These are phyloP conservation scores for Watsonalla cultraria DNA, from an alignment of 2,888 invertebrate species.

Conservation along the genomic window DNA sequence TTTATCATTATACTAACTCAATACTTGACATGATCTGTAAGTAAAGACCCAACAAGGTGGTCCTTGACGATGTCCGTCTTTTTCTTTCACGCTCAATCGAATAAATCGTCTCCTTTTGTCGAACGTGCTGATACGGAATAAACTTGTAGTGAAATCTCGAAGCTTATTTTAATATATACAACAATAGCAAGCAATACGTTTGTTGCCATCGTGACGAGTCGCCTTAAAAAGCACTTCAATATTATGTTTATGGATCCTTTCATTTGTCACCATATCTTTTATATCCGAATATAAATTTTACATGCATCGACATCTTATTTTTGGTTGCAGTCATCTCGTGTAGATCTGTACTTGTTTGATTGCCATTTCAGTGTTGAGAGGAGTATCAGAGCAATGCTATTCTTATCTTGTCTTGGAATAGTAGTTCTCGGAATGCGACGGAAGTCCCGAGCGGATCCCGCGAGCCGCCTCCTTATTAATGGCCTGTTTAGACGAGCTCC, in stretches of 20 bases:
- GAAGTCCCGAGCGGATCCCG: slow-evolving; percentile 66
- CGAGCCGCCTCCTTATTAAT: slow-evolving; percentile 75
- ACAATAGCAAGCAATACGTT: no score
- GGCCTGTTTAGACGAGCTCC: slow-evolving; percentile 74
- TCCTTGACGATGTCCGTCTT: slow-evolving; percentile 38
- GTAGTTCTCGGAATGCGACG: slow-evolving; percentile 70
- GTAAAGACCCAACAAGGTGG: slow-evolving; percentile 75
- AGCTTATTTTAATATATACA: slow-evolving; percentile 25
- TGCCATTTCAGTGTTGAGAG: slow-evolving; percentile 47
- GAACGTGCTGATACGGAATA: slow-evolving; percentile 53
- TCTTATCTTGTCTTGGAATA: slow-evolving; percentile 68
- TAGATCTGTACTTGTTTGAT: slow-evolving; percentile 20
- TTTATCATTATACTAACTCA: slow-evolving; percentile 57
- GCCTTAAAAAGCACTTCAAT: background rate
- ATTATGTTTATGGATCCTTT: no score
- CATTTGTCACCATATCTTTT: no score
- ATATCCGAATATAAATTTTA: no score
- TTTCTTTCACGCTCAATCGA: slow-evolving; percentile 34
- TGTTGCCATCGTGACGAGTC: background rate
- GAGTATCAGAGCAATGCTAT: slow-evolving; percentile 53
- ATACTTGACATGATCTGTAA: slow-evolving; percentile 62
- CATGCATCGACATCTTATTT: no score
- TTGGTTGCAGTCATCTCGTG: no score
- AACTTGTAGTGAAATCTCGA: slow-evolving; percentile 38
- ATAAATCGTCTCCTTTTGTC: slow-evolving; percentile 48